A percentile compares a stretch with the other conserved stretches of the same genome.
These are phyloP conservation scores for Chrysopa pallens DNA, from an alignment of 1,140 invertebrate genomes.

Conservation along the genomic window DNA sequence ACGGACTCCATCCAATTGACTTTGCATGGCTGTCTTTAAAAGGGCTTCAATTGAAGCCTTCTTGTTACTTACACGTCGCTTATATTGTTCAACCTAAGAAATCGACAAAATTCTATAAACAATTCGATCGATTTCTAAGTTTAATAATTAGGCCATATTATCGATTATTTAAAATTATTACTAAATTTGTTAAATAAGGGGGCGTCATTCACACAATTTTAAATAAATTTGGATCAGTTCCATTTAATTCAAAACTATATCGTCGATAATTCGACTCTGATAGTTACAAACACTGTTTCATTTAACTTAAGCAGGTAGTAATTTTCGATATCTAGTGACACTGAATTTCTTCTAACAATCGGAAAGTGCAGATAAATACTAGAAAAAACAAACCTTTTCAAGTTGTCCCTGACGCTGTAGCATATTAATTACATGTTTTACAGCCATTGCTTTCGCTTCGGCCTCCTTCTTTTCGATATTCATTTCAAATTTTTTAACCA, in stretches of 20 bases:
- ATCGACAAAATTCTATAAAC: no score
- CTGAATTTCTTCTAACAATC: no score
- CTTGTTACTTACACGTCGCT: conserved; percentile 56
- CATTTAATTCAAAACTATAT: no score
- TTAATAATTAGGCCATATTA: no score
- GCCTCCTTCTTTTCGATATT: conserved; percentile 64
- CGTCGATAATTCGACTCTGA: no score
- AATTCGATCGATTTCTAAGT: no score
- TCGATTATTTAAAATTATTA: no score
- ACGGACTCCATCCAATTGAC: conserved; percentile 89
- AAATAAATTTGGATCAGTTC: no score
- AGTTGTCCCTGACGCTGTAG: conserved; percentile 87
- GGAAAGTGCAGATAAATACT: not conserved
- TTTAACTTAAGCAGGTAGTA: not conserved
- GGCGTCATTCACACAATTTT: no score
- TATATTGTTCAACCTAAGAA: conserved; percentile 62
- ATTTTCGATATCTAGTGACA: no score
- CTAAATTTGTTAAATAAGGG: no score
- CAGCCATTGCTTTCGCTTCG: conserved; percentile 65
- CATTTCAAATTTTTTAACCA: no score
- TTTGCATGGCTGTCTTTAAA: conserved; percentile 96
- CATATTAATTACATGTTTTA: conserved; percentile 84
- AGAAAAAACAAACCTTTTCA: conserved; percentile 54
- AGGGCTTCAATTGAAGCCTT: conserved; percentile 93
- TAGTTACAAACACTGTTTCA: not conserved